phyloP scores from a whole-genome alignment of 92 coral and sea anemone genomes.

The Phenganax subtilis region DNA sequence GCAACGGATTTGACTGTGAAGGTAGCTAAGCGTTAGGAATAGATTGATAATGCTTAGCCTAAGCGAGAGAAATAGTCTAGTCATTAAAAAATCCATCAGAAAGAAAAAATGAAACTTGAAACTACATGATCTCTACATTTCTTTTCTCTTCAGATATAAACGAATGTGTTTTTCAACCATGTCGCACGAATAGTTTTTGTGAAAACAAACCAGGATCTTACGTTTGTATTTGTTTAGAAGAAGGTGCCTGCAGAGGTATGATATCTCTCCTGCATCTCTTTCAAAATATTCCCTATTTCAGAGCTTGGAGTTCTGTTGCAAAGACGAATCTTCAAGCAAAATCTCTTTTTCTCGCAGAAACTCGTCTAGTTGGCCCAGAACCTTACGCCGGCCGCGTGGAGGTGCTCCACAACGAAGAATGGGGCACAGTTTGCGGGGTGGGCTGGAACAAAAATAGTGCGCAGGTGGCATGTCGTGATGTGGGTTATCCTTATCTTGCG shows the following conservation, averaged over 20 bases:
- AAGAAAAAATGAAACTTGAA: not conserved
- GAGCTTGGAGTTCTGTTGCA: not conserved
- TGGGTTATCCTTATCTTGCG: conserved; percentile 33
- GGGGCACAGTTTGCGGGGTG: conserved; percentile 26
- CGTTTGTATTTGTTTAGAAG: conserved; percentile 4
- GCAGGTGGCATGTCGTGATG: conserved; percentile 39
- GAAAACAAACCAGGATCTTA: conserved; percentile 27
- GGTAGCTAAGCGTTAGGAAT: too few species aligned
- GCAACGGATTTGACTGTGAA: too few species aligned
- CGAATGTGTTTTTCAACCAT: conserved; percentile 19
- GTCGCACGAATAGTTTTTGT: conserved; percentile 18
- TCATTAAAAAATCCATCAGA: too few species aligned
- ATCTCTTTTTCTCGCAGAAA: not conserved
- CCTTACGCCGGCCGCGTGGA: conserved; percentile 20
- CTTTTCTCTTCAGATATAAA: conserved; percentile 6
- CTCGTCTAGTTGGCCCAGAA: conserved; percentile 10
- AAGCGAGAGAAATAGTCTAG: too few species aligned
- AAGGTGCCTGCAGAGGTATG: conserved; percentile 31
- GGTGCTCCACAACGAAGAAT: conserved; percentile 34
- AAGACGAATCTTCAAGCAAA: not conserved
- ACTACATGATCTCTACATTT: not conserved
- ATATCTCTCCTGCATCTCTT: not conserved
- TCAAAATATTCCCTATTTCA: not conserved
- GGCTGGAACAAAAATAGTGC: conserved; percentile 26
- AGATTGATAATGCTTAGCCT: too few species aligned